Conservation (phyloP, 2,113 vertebrate genomes). For the Callorhinus ursinus region DNA sequence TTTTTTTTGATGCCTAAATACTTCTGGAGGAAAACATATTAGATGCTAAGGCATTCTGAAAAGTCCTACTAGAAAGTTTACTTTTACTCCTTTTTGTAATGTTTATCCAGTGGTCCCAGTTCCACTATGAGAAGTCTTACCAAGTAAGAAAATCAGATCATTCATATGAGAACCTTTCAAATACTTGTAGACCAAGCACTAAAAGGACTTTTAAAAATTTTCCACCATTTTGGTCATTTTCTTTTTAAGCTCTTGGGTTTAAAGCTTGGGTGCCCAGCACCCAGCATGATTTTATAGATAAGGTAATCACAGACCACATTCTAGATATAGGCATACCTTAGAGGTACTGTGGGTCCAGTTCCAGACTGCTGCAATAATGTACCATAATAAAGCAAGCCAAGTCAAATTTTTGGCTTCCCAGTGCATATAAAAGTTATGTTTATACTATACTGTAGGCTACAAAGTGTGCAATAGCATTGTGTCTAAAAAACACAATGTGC, state of each 20-base stretch:
- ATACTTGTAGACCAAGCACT: neutral
- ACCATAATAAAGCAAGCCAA: neutral
- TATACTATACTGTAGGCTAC: neutral
- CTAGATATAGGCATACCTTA: neutral
- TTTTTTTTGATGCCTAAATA: neutral
- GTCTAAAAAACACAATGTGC: neutral
- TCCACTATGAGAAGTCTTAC: neutral
- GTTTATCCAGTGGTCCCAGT: neutral
- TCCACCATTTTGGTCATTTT: neutral
- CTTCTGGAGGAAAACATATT: neutral
- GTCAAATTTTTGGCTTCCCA: neutral
- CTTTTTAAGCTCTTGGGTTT: slow-evolving; percentile 15
- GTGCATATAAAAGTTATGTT: neutral
- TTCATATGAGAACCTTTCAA: neutral
- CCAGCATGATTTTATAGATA: neutral
- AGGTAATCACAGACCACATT: neutral
- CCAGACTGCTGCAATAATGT: neutral
- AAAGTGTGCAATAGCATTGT: neutral
- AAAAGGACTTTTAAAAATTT: neutral
- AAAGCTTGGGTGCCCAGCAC: neutral
- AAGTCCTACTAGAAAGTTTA: neutral
- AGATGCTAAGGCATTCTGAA: neutral
- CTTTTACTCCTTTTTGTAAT: neutral
- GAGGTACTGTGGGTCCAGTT: neutral
- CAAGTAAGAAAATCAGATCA: neutral